Evolutionary conservation across 30 jellyfish, hydroid and myxozoan genomes (phyloP), one percentile per base, ranked within the genome.

Genomic region (Pelagia noctiluca): DNA sequence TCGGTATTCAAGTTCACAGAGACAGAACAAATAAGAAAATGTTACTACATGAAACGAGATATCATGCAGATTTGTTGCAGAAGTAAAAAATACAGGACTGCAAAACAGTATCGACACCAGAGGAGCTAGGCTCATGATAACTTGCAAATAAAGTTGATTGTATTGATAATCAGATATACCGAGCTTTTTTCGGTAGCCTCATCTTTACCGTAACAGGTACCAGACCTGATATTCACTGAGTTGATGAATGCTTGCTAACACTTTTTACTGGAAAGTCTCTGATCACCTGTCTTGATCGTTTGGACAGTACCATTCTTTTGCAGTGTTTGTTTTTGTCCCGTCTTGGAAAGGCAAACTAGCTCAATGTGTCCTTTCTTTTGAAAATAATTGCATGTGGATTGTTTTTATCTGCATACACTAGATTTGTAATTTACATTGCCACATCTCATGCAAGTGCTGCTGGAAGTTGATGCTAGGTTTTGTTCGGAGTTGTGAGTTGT

Each of bases 151-250:
- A 50, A 4, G 86, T 53, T 52, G 90, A 79, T 19, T 35, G 82
- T 29, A 25, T 79, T n/a, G 82, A 62, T 33, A 63, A 62, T 60
- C 80, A 79, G 28, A 61, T 36, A 72, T 79, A 79, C 49, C 90
- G 63, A 63, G 83, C 90, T n/a, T 16, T 65, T 19, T 25, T 79
- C 12, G 82, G 90, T 3, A 48, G 82, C 32, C 82, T 79, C 30
- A 79, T 82, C 19, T 79, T 19, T 49, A 74, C 90, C 16, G 70
- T 78, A 10, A 60, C 77, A 10, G 62, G 54, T 19, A 76, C 88
- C 24, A 50, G 88, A 36, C 88, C 88, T 3, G 88, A 76, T 30
- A 71, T 71, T 71, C 70, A 72, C 77, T 72, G 85, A 72, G 76
- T 12, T 47, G 85, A 72, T 72, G 76, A n/a, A n/a, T n/a, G n/a